These are phyloP conservation scores for Acanthosepion pharaonis DNA, from an alignment of 2,888 invertebrate species.

Conservation along the genomic window DNA sequence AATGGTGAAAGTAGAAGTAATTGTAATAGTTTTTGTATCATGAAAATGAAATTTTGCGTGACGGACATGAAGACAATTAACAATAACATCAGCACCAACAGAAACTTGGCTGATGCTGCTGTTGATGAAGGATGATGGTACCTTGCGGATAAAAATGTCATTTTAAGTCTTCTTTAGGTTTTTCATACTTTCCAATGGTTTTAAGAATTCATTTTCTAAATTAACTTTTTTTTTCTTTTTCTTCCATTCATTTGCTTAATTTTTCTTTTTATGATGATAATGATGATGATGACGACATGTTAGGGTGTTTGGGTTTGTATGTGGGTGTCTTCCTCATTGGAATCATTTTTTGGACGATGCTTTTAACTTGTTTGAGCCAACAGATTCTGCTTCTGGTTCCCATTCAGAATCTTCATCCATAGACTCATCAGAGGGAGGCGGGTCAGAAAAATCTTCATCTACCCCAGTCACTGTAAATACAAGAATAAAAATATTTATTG, in stretches of 20 bases:
- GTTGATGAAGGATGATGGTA: neutral
- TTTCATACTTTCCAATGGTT: neutral
- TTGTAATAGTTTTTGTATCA: neutral
- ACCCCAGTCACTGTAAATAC: constrained; percentile 43
- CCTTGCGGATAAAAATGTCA: constrained; percentile 10
- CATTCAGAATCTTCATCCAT: constrained; percentile 47
- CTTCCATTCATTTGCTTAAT: neutral
- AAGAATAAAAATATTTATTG: too few species aligned
- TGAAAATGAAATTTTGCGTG: constrained; percentile 6
- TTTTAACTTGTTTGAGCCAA: constrained; percentile 2
- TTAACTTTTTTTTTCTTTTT: neutral
- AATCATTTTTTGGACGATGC: neutral
- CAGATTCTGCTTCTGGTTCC: constrained; percentile 46
- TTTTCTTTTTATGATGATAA: constrained; percentile 2
- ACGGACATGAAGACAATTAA: neutral
- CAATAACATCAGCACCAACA: neutral
- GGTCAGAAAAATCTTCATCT: constrained; percentile 46
- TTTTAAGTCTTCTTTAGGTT: constrained; percentile 6
- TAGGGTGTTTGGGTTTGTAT: neutral
- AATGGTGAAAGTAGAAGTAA: neutral
- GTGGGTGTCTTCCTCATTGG: neutral
- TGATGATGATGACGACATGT: neutral
- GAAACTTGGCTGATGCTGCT: neutral
- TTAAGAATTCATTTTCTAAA: neutral
- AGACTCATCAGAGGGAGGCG: constrained; percentile 42